Evolutionary conservation across 2,888 invertebrate genomes (phyloP).

Genomic region (Drosophila peninsularis): DNA sequence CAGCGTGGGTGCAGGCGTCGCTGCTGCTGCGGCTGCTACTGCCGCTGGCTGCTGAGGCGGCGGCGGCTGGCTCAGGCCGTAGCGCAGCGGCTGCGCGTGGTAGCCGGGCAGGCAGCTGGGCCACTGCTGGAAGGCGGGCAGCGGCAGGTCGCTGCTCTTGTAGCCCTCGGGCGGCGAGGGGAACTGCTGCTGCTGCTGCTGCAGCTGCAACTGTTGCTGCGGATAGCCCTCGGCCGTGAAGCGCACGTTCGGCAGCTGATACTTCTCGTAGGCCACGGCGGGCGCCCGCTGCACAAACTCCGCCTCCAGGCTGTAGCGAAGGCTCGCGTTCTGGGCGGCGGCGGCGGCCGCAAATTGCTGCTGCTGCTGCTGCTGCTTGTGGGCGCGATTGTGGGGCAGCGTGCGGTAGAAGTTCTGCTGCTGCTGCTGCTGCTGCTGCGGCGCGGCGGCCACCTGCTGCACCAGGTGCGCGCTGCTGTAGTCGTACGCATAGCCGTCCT

Average conservation of each 20-base stretch:
- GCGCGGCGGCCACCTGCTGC: constrained; percentile 63
- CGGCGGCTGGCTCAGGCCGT: constrained; percentile 58
- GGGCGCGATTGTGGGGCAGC: constrained; percentile 89
- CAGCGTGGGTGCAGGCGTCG: constrained; percentile 85
- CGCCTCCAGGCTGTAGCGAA: constrained; percentile 88
- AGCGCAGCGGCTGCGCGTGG: constrained; percentile 83
- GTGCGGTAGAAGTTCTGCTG: constrained; percentile 89
- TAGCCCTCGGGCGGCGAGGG: constrained; percentile 90
- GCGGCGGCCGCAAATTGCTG: constrained; percentile 82
- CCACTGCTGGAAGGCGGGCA: constrained; percentile 85
- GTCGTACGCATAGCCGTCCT: constrained; percentile 89
- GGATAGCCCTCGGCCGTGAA: constrained; percentile 94
- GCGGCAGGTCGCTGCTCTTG: constrained; percentile 84
- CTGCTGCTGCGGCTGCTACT: constrained; percentile 75
- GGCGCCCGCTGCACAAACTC: constrained; percentile 87
- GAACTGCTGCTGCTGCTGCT: constrained; percentile 83
- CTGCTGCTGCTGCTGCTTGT: constrained; percentile 76
- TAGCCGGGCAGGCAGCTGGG: constrained; percentile 86
- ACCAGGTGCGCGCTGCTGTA: constrained; percentile 84
- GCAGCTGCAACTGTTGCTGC: constrained; percentile 82
- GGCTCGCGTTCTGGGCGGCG: constrained; percentile 85
- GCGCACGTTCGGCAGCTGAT: constrained; percentile 86
- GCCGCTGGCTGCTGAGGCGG: constrained; percentile 27
- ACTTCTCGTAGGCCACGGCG: constrained; percentile 86
- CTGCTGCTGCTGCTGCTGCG: constrained; percentile 59